Evolutionary conservation across 2,797 vertebrate genomes (phyloP), one percentile per base, ranked within the genome.

Genomic region (Melopsittacus undulatus): DNA sequence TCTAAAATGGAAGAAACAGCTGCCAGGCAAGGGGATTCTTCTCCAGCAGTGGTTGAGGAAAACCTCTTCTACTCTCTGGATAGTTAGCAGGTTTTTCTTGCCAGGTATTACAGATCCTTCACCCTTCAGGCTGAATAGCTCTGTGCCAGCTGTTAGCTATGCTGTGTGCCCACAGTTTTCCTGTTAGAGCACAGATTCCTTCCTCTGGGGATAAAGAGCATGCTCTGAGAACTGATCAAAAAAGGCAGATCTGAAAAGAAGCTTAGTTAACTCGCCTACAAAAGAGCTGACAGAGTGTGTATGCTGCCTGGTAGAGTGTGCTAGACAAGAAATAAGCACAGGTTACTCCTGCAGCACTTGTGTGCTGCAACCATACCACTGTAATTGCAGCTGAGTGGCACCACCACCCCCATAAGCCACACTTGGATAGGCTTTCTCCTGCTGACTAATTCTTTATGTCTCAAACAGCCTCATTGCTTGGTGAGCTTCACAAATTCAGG

Each of bases 141-240:
- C 34, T 5, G 0, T 40, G 51, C 30, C 66, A 68, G 30, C 38
- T 7, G 5, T 92, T 27, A 72, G 29, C 61, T 16, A 13, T 15
- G 40, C 82, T 0, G 0, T 1, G 1, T 40, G 9, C n/a, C 43
- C 24, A 4, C 2, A 6, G 30, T 7, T 20, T 11, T 86, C 22
- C 83, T 74, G 32, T 29, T 78, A 67, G 32, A 75, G 32, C 29
- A 51, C 1, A 27, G 24, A 17, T 10, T 51, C 21, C 12, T 22
- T 81, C 7, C 23, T 70, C 36, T 34, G 57, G 7, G 15, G 30
- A 17, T 24, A 67, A 74, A 67, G 26, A 45, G 32, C 13, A 29
- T 0, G 2, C 23, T 57, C 18, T 46, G 56, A 70, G 40, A 79
- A 38, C 29, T 13, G 36, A 11, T n/a, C 0, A 3, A 30, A 56